Base-by-base conservation (phyloP, 2,888 invertebrate genomes). In the Imbricaverruca yamaguchii region DNA sequence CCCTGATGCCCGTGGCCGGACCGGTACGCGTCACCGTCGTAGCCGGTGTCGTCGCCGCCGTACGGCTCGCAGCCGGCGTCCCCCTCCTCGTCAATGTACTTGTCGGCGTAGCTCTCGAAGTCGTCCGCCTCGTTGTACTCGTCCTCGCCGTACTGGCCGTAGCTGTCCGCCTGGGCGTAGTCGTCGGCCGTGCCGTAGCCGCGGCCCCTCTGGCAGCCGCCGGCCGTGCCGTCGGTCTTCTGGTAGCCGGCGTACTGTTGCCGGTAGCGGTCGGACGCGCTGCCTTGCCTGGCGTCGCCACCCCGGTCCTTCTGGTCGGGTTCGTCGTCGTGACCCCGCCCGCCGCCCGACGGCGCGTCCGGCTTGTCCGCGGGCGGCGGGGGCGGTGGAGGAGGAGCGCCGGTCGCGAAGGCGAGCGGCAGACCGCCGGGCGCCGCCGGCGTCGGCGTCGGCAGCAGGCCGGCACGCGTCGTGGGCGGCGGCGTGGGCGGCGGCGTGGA, bases 81-180 rank as follows among this genome's bases (percentile, higher is more conserved):
- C 74, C n/a, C 10, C 74, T 74, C 53, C 21, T 74, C 53, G 74
- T 39, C 69, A 39, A 55, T 55, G 74, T 74, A 74, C 53, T 74
- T 74, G 74, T 11, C 21, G 21, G 53, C 74, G 53, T 55, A 55
- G 74, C 21, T 55, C 18, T 74, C 74, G n/a, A 55, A 53, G 55
- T 74, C 74, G 53, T 74, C 23, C 53, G 18, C 74, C 55, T 53
- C 21, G 74, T 74, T 21, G 74, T 74, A 74, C 59, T 13, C 15
- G 39, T 39, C 39, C 4, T 39, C 39, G 39, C 39, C 39, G 39
- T 39, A 39, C 39, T 39, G 39, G 39, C 39, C 39, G 39, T 39
- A 39, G 39, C 39, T 39, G 39, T 39, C 39, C 39, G 39, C 23
- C 25, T 67, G 23, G 67, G 0, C 67, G 67, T 67, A 67, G 23